These are phyloP conservation scores for Globia sparganii DNA, from an alignment of 2,888 invertebrate species.

Conservation along the genomic window DNA sequence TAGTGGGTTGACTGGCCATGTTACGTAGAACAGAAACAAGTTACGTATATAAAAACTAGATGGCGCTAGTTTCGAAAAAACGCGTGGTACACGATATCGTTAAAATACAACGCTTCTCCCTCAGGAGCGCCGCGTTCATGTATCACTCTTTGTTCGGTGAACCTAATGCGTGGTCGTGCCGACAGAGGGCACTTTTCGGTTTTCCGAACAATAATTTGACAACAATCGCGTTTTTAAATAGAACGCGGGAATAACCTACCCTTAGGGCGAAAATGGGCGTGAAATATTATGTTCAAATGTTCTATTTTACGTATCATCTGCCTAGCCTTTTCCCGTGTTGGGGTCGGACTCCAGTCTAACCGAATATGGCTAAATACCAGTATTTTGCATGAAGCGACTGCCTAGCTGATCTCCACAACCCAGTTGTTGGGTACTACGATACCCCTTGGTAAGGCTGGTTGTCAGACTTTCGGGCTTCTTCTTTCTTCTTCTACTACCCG, in stretches of 20 bases:
- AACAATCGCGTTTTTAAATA: not conserved
- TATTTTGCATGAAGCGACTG: too few species aligned
- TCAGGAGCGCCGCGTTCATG: not conserved
- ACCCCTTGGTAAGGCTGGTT: too few species aligned
- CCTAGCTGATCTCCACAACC: too few species aligned
- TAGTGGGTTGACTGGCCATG: not conserved
- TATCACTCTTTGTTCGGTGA: not conserved
- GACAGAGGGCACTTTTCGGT: not conserved
- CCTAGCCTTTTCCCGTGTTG: too few species aligned
- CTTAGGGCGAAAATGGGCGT: not conserved
- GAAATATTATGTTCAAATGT: not conserved
- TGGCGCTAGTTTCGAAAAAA: not conserved
- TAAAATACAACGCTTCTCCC: not conserved
- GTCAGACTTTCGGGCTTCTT: too few species aligned
- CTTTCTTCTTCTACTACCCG: too few species aligned
- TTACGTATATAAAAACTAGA: constrained; percentile 3
- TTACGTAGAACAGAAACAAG: not conserved
- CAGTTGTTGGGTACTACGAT: too few species aligned
- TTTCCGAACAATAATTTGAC: not conserved
- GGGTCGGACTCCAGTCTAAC: too few species aligned
- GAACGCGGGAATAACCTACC: too few species aligned
- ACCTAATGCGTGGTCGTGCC: not conserved
- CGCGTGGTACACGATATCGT: too few species aligned
- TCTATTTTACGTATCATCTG: too few species aligned
- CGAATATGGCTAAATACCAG: too few species aligned